Evolutionary conservation across 2,113 vertebrate species (phyloP).

Genomic region (Chamaea fasciata): DNA sequence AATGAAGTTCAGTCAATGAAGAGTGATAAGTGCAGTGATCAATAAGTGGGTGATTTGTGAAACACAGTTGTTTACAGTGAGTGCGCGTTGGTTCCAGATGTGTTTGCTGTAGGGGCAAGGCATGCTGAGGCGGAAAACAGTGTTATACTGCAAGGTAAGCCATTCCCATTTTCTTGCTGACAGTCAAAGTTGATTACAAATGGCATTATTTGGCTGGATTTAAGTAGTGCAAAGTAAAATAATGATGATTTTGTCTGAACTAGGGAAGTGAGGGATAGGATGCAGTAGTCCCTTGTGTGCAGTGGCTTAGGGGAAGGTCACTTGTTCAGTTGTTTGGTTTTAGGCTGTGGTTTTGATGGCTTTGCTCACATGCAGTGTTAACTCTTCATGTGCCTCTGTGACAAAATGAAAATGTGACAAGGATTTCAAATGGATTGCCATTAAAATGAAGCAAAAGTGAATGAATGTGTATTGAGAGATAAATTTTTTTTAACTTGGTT

Average conservation of each 20-base stretch:
- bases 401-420: background rate
- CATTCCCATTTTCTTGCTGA: background rate
- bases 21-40: background rate
- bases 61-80: background rate
- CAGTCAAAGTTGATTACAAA: background rate
- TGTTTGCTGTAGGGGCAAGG: background rate
- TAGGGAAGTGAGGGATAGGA: background rate
- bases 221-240: background rate
- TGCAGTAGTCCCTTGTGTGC: background rate
- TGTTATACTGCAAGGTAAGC: background rate
- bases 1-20: background rate
- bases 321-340: background rate
- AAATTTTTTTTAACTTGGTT: background rate
- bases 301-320: background rate
- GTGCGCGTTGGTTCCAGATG: background rate
- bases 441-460: background rate
- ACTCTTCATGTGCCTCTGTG: background rate
- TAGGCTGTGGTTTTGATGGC: background rate
- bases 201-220: background rate
- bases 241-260: background rate
- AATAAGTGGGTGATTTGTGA: conserved; percentile 1
- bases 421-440: background rate
- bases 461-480: background rate
- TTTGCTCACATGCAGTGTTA: background rate
- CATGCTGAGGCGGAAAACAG: background rate